Conservation (phyloP, 2,797 vertebrate genomes). For the Lutjanus campechanus region DNA sequence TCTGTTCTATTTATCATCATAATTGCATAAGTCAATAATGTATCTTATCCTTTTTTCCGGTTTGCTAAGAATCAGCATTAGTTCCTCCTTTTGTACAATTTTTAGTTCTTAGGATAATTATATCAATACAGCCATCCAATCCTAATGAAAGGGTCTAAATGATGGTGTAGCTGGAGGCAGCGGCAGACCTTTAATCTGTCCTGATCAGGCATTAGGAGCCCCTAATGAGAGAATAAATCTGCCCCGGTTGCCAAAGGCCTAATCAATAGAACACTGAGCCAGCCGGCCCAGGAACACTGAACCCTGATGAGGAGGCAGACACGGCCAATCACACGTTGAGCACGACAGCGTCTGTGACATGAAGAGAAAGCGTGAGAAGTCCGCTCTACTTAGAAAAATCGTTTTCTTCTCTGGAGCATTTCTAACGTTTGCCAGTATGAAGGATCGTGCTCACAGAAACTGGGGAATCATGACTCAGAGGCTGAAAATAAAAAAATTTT, state of each 20-base stretch:
- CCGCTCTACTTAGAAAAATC: conserved; percentile 13
- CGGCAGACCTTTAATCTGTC: conserved; percentile 80
- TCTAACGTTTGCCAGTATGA: conserved; percentile 10
- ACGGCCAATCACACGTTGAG: conserved; percentile 39
- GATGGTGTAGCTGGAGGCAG: conserved; percentile 73
- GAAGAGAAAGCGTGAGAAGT: conserved; percentile 10
- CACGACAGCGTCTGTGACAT: conserved; percentile 12
- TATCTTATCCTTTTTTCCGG: conserved; percentile 4
- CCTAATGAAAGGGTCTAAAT: conserved; percentile 80
- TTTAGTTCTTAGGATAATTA: conserved; percentile 61
- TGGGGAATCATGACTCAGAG: conserved; percentile 28
- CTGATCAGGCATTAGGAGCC: conserved; percentile 80
- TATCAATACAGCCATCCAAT: conserved; percentile 61
- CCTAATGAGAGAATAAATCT: conserved; percentile 86
- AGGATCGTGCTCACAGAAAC: conserved; percentile 10
- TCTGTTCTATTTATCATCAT: conserved; percentile 33
- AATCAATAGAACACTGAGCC: conserved; percentile 84
- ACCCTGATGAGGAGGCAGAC: conserved; percentile 61
- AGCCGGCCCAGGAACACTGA: conserved; percentile 55
- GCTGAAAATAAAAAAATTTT: background rate
- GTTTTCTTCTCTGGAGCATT: conserved; percentile 17
- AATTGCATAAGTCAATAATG: conserved; percentile 2
- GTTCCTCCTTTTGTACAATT: conserved; percentile 19
- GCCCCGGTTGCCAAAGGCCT: conserved; percentile 65
- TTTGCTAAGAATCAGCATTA: conserved; percentile 27